Conservation (phyloP, 2,888 invertebrate genomes). For the Bruchidius siliquastri region DNA sequence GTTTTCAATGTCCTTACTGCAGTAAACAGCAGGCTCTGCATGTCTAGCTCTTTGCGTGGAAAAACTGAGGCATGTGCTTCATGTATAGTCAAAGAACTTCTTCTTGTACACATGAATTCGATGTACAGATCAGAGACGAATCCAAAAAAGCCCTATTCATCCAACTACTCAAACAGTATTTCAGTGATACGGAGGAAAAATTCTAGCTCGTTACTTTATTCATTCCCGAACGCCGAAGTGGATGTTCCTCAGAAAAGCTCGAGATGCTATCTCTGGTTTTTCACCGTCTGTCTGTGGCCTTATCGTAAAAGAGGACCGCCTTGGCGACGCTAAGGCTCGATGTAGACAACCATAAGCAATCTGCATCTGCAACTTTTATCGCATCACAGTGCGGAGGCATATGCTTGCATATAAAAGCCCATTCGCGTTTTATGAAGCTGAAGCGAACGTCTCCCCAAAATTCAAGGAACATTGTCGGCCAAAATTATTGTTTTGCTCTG, state of each 20-base stretch:
- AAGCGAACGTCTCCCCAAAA: too few relatives aligned
- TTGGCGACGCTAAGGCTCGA: not conserved
- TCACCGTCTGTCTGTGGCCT: not conserved
- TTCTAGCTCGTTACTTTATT: not conserved
- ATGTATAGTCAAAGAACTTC: not conserved
- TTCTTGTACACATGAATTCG: not conserved
- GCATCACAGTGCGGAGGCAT: too few relatives aligned
- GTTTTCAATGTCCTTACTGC: too few relatives aligned
- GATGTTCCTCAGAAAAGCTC: not conserved
- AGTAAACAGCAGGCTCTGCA: too few relatives aligned
- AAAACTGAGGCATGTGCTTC: too few relatives aligned
- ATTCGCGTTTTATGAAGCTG: too few relatives aligned
- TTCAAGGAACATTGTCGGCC: too few relatives aligned
- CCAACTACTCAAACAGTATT: not conserved
- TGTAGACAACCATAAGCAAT: constrained; percentile 30
- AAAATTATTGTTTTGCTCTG: too few relatives aligned
- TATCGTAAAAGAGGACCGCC: not conserved
- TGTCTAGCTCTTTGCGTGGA: too few relatives aligned
- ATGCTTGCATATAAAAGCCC: too few relatives aligned
- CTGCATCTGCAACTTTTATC: constrained; percentile 15
- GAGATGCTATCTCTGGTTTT: not conserved
- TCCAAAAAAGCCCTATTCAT: not conserved
- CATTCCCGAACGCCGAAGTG: not conserved
- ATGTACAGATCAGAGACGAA: not conserved
- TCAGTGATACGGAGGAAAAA: not conserved